Evolutionary conservation across 1,140 invertebrate species (phyloP), one percentile per base, ranked within the genome.

Genomic region (Anoplophora glabripennis): DNA sequence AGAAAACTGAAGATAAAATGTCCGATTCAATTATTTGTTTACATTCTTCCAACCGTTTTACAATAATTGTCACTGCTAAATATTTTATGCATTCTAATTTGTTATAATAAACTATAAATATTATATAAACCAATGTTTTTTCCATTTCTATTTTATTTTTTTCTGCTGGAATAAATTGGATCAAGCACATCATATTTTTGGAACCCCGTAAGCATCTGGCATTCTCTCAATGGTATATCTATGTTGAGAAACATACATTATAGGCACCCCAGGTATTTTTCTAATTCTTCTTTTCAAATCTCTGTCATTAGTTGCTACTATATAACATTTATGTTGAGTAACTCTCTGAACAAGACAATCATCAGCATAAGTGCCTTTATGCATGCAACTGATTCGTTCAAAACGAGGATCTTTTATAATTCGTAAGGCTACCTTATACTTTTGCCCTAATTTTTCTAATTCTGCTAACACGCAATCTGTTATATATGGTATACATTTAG

Each of bases 391-490:
- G 38, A 99, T 81, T 56, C 94, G 84, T 77, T 98, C 89, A 79
- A 99, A 98, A 38, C 96, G 78, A 1, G 92, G 85, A 79, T 99
- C 97, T 77, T 96, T 98, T 12, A 96, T 91, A 54, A 99, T 97
- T 72, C 90, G 92, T 62, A 99, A 80, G 4, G 98, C 98, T 47
- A 99, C 85, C 75, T 93, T 89, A 75, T 98, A 99, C 74, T 96
- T 97, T 58, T 86, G 84, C 7, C 98, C 98, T 41, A 99, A 80
- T 78, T 99, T 99, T 75, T 99, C 97, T 66, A 99, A 83, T 79
- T 99, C 98, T n/a, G 86, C 98, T 67, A 99, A 80, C 1, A 99
- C 96, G 84, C 98, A 99, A 70, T 99, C 97, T 1, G 97, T 98
- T 59, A 99, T 88, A 69, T 99, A 99, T 1, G 96, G 96, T 71